phyloP scores from a whole-genome alignment of 1,140 invertebrate genomes.

The Melipona quadrifasciata region DNA sequence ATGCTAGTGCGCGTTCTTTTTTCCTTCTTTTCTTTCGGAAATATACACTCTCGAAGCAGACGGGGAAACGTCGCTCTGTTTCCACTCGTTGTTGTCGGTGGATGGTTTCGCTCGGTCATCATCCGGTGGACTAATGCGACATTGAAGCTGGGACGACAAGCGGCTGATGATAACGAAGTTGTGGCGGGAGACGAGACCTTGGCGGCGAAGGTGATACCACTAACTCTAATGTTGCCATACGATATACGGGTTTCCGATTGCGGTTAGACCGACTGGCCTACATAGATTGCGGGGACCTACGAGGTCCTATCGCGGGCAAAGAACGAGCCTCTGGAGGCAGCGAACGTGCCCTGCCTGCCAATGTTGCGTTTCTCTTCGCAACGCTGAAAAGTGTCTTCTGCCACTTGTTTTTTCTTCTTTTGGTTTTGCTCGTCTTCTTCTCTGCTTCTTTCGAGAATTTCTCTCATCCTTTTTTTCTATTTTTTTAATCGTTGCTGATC shows the following conservation, averaged over 20 bases:
- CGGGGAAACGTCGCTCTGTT: not conserved
- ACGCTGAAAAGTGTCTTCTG: not conserved
- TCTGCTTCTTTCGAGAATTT: too few relatives aligned
- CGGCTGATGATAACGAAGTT: slow-evolving; percentile 49
- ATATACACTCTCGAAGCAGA: not conserved
- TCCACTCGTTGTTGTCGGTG: not conserved
- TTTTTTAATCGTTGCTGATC: not conserved
- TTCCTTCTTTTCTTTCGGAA: not conserved
- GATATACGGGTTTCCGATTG: slow-evolving; percentile 77
- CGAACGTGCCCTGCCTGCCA: not conserved
- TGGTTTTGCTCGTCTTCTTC: not conserved
- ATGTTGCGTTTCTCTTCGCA: not conserved
- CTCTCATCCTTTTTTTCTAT: too few relatives aligned
- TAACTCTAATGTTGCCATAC: slow-evolving; percentile 46
- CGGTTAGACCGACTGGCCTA: slow-evolving; percentile 71
- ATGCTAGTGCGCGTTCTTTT: not conserved
- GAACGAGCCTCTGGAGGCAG: not conserved
- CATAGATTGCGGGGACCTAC: slow-evolving; percentile 72
- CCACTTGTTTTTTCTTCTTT: not conserved
- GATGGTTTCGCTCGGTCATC: not conserved
- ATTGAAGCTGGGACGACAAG: slow-evolving; percentile 56
- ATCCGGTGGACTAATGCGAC: slow-evolving; percentile 45
- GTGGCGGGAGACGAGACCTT: slow-evolving; percentile 68
- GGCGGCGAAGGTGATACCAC: slow-evolving; percentile 72
- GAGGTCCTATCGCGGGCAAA: slow-evolving; percentile 58